These are phyloP conservation scores for Myocastor coypus DNA, from an alignment of 2,113 vertebrate genomes.

Conservation along the genomic window DNA sequence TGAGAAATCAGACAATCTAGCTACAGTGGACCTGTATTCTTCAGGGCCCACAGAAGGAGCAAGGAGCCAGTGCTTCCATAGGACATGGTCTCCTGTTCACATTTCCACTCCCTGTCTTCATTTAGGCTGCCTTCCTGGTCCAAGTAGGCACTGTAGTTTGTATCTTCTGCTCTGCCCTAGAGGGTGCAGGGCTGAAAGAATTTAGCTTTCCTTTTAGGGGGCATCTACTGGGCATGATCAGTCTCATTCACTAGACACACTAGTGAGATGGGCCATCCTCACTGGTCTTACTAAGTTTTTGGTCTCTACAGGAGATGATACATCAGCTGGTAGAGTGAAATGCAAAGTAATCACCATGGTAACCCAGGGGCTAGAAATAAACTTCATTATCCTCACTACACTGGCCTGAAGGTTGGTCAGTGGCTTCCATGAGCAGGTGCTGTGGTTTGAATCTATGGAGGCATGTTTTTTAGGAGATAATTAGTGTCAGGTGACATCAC, in stretches of 20 bases:
- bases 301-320: background rate
- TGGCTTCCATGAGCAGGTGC: too few species aligned
- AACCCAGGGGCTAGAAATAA: background rate
- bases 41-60: rapidly evolving
- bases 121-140: background rate
- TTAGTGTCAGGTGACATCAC: background rate
- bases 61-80: background rate
- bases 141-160: background rate
- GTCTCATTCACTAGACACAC: background rate
- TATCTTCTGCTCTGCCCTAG: background rate
- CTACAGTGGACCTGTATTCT: background rate
- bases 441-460: background rate
- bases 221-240: background rate
- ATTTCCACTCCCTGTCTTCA: background rate
- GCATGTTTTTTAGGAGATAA: background rate
- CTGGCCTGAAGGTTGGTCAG: background rate
- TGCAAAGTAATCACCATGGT: background rate
- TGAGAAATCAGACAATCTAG: background rate
- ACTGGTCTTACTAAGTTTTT: background rate
- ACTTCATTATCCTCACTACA: background rate
- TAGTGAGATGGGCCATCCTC: background rate
- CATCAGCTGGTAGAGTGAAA: background rate
- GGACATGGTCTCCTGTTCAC: background rate
- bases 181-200: background rate
- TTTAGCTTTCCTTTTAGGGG: background rate